These are phyloP conservation scores for Thamnophis sirtalis DNA, from an alignment of 2,113 vertebrate genomes.

Conservation along the genomic window DNA sequence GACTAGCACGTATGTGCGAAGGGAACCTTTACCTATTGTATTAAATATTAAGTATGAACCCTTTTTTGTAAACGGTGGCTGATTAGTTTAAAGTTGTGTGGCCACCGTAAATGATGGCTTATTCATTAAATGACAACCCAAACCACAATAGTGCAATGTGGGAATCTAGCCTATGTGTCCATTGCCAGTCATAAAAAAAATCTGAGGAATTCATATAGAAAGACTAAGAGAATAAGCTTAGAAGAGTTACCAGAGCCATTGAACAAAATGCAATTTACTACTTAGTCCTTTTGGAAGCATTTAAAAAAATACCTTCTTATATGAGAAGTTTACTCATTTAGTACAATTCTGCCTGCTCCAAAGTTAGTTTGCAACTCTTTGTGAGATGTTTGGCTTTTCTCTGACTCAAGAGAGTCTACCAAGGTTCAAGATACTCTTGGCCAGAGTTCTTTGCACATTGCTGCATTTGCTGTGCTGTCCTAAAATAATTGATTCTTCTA, in stretches of 20 bases:
- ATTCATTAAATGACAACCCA: background rate
- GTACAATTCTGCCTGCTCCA: background rate
- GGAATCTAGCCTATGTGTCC: slow-evolving; percentile 6
- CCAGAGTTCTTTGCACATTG: slow-evolving; percentile 44
- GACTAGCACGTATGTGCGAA: too few species aligned
- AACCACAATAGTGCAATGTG: background rate
- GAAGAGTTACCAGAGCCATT: background rate
- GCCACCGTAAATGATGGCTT: background rate
- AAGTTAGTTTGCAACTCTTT: background rate
- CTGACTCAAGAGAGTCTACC: slow-evolving; percentile 16
- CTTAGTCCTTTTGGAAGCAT: background rate
- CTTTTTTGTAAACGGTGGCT: background rate
- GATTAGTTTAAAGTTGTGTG: background rate
- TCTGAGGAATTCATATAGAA: slow-evolving; percentile 36
- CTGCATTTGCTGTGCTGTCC: slow-evolving; percentile 53
- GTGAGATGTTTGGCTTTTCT: slow-evolving; percentile 19
- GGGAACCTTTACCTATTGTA: background rate
- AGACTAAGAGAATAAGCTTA: background rate
- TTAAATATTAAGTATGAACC: background rate
- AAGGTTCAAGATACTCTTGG: slow-evolving; percentile 28
- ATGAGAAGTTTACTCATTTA: background rate
- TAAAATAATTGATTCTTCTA: slow-evolving; percentile 49
- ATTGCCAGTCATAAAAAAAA: background rate
- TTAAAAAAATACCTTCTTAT: background rate
- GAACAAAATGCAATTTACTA: background rate